These are phyloP conservation scores for Loxodonta africana DNA, from an alignment of 2,113 vertebrate species.

Conservation along the genomic window DNA sequence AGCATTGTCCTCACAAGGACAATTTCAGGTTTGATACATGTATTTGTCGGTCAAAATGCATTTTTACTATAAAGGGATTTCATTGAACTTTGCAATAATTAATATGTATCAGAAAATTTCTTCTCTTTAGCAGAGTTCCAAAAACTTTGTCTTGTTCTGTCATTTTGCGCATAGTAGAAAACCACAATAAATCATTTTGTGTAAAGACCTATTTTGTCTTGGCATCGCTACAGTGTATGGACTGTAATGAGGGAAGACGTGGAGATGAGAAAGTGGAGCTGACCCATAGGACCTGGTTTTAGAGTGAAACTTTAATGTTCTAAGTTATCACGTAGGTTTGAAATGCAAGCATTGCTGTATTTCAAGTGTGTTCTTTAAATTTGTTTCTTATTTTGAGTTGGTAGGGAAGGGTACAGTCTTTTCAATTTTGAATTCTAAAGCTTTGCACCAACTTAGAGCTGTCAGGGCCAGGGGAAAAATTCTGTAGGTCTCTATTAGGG, in stretches of 20 bases:
- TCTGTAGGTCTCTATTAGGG: neutral
- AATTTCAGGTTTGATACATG: constrained; percentile 19
- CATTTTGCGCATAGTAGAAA: constrained; percentile 34
- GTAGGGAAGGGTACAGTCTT: neutral
- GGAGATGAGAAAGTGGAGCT: neutral
- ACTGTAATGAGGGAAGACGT: neutral
- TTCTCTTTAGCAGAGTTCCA: constrained; percentile 1
- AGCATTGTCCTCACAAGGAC: neutral
- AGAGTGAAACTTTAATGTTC: constrained; percentile 17
- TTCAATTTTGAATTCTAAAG: neutral
- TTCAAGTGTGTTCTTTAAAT: constrained; percentile 50
- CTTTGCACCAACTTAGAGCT: neutral
- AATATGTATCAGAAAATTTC: constrained; percentile 15
- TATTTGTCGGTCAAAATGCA: neutral
- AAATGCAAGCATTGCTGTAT: constrained; percentile 23
- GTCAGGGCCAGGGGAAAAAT: neutral
- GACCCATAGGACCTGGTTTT: neutral
- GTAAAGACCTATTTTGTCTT: constrained; percentile 60
- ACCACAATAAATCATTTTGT: constrained; percentile 41
- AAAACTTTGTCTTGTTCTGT: neutral
- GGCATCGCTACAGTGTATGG: neutral
- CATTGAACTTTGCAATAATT: constrained; percentile 39
- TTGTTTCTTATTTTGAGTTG: constrained; percentile 11
- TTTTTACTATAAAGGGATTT: constrained; percentile 37
- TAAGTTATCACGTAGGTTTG: neutral